Evolutionary conservation across 1,140 invertebrate genomes (phyloP).

Genomic region (Macrosteles quadrilineatus): DNA sequence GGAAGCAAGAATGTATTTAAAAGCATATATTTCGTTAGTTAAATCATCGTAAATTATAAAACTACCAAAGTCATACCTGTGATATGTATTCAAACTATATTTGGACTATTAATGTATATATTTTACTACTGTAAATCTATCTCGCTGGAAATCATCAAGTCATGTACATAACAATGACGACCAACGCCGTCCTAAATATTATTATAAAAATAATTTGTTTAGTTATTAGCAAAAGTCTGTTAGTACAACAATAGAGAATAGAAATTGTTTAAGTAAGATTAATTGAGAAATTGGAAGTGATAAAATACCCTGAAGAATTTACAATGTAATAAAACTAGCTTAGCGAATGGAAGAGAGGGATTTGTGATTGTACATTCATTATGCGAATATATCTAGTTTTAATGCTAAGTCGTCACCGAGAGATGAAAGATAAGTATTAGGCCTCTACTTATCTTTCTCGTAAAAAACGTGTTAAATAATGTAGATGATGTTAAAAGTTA

Average conservation of each 20-base stretch:
- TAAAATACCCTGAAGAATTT: not conserved
- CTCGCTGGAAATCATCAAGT: not conserved
- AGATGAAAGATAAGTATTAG: not conserved
- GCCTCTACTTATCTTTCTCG: not conserved
- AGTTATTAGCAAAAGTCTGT: not conserved
- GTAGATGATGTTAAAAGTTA: too few relatives aligned
- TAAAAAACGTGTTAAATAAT: not conserved
- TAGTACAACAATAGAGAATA: not conserved
- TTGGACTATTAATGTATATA: too few relatives aligned
- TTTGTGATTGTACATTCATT: not conserved
- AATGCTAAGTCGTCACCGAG: not conserved
- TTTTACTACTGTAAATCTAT: too few relatives aligned
- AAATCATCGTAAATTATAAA: too few relatives aligned
- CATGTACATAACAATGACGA: not conserved
- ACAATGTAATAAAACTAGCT: not conserved
- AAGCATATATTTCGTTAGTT: too few relatives aligned
- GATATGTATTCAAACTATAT: too few relatives aligned
- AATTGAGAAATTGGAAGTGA: not conserved
- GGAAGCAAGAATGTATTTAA: too few relatives aligned
- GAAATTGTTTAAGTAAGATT: not conserved
- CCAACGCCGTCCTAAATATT: not conserved
- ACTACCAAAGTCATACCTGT: too few relatives aligned
- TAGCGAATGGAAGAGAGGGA: not conserved
- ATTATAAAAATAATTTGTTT: not conserved
- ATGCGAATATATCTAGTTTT: not conserved